phyloP scores from a whole-genome alignment of 2,113 vertebrate species.

The Cygnus buccinator region DNA sequence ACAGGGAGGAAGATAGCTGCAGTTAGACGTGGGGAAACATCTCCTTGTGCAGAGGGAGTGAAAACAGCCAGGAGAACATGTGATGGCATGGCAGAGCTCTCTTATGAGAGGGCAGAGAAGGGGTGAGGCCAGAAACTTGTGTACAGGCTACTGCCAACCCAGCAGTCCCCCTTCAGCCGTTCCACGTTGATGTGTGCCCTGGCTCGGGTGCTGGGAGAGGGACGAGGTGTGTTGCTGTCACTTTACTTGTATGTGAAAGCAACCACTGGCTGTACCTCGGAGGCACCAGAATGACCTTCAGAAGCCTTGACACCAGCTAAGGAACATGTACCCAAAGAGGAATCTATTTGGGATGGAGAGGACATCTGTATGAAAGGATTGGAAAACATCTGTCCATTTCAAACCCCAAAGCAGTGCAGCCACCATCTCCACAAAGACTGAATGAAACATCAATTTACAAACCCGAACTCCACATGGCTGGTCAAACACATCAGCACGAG shows the following conservation, averaged over 20 bases:
- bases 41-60: not conserved
- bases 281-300: not conserved
- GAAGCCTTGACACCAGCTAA: not conserved
- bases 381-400: not conserved
- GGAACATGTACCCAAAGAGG: not conserved
- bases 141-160: not conserved
- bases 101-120: not conserved
- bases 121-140: not conserved
- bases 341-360: not conserved
- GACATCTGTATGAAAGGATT: not conserved
- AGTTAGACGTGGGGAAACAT: not conserved
- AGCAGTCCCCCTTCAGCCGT: not conserved
- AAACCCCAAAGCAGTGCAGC: not conserved
- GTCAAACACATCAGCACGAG: not conserved
- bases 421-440: not conserved
- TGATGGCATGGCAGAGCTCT: not conserved
- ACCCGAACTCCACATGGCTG: fast-evolving
- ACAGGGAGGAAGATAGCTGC: not conserved
- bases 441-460: not conserved
- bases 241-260: not conserved
- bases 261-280: not conserved
- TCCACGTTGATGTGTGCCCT: fast-evolving
- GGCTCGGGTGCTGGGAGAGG: not conserved
- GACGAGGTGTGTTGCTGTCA: not conserved
- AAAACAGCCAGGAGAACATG: not conserved